Base-by-base conservation (phyloP, 2,113 vertebrate species). In the Cichladusa arquata region DNA sequence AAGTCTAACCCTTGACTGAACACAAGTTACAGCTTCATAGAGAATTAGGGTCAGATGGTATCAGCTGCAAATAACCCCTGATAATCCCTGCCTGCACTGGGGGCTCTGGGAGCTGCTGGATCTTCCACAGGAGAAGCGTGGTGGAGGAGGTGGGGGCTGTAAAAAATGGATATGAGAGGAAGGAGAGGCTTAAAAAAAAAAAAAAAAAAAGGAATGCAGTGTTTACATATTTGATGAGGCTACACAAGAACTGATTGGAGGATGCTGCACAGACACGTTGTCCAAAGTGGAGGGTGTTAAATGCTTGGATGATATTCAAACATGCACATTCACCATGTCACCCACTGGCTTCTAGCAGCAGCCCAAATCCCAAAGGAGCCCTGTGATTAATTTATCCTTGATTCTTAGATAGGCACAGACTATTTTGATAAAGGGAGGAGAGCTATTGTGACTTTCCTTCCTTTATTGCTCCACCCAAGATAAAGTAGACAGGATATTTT, bases 371-470 rank as follows among this genome's bases (percentile, higher is more conserved):
- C 84, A 60, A 3, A 29, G 64, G 79, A 78, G 90, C 26, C 26
- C 42, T 90, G 61, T 96, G 92, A 95, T 90, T 93, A 94, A 83
- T 95, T 96, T 93, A 83, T 86, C 67, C 85, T 94, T 90, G 88
- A 77, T 94, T 80, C 79, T 92, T 92, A 92, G 85, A 96, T 96
- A 96, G 90, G 54, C 40, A 74, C 50, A 48, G 79, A 72, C 95
- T 98, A 93, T 98, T 97, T 97, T 94, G 95, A 97, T 95, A 96
- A 95, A 93, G 97, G 97, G 97, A 69, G 94, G 97, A 96, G 97
- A 85, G 64, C 93, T 84, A 67, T 92, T 96, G 81, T 95, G 87
- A 87, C 92, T 97, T 96, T 95, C 93, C 92, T 95, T 92, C 94
- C 90, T 47, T 64, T 89, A 76, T 95, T 96, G 85, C 89, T 96